A percentile compares a stretch with the other conserved stretches of the same genome.
These are phyloP conservation scores for Pristionchus pacificus DNA, from an alignment of 1,140 invertebrate species.

Conservation along the genomic window DNA sequence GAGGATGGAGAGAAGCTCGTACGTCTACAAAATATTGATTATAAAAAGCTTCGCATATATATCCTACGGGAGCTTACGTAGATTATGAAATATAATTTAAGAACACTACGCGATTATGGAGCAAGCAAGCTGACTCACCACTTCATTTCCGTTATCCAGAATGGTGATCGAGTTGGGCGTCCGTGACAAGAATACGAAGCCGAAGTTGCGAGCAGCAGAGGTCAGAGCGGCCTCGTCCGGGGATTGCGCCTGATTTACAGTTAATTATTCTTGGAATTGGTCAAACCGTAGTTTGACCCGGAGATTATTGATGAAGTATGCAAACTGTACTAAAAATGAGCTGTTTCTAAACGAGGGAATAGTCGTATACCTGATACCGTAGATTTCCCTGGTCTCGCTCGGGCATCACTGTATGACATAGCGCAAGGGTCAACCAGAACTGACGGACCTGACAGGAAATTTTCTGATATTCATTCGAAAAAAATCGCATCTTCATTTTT, in stretches of 20 bases:
- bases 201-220: conserved; percentile 93
- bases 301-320: too few relatives aligned
- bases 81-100: too few relatives aligned
- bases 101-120: too few relatives aligned
- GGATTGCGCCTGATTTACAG: background rate
- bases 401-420: conserved; percentile 97
- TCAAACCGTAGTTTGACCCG: too few relatives aligned
- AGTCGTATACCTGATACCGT: conserved; percentile 78
- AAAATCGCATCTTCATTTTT: conserved; percentile 71
- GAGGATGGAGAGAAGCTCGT: conserved; percentile 91
- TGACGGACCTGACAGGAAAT: conserved; percentile 42
- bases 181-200: conserved; percentile 78
- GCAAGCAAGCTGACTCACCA: too few relatives aligned
- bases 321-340: too few relatives aligned
- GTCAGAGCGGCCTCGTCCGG: conserved; percentile 73
- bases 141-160: conserved; percentile 57
- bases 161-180: conserved; percentile 63
- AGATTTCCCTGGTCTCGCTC: conserved; percentile 72
- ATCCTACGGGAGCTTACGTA: too few relatives aligned
- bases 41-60: too few relatives aligned
- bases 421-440: conserved; percentile 68
- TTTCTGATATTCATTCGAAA: conserved; percentile 65
- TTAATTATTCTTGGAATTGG: conserved; percentile 59
- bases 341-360: too few relatives aligned
- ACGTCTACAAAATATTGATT: conserved; percentile 68